Base-by-base conservation (phyloP, 2,888 invertebrate genomes). In the Schizotus pectinicornis region DNA sequence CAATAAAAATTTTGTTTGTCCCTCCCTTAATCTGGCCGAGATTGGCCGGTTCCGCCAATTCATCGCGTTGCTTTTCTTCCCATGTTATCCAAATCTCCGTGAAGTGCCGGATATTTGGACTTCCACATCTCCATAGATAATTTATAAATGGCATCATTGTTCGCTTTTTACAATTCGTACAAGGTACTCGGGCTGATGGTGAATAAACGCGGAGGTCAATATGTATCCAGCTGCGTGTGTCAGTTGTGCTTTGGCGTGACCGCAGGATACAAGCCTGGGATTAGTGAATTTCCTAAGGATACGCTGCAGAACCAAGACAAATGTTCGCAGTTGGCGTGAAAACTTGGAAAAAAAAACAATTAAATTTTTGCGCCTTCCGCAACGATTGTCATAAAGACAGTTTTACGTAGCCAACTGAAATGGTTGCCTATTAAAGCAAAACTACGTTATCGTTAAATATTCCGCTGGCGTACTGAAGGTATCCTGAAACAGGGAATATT, bases 91-190 rank as follows among this genome's bases (percentile, higher is more conserved):
- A 58, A 61, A 65, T 64, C 61, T 59, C 64, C 63, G 62, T 67
- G 61, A 59, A 67, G 61, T 67, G 62, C 60, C 66, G 66, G 67
- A 68, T 68, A 65, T 66, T 63, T 67, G 61, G 63, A 57, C 64
- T 63, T 63, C 59, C 62, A 64, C 64, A 65, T 67, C 67, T 66
- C 69, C 69, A 62, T 69, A 64, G 59, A 68, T 69, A 71, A 71
- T 71, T 69, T 65, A 42, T 61, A 57, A 63, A 65, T 58, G 63
- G 62, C 14, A 56, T 53, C 48, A 63, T 65, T 65, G 64, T 65
- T 62, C 61, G 61, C 54, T 59, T 62, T 60, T 60, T 60, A 52
- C 60, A 22, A 35, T 60, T 52, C 56, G 47, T 56, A 39, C 35
- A 56, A 56, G 56, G 56, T 38, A 35, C 37, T 53, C 22, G 22